Base-by-base conservation (phyloP, 2,113 vertebrate species). In the Chaetura pelagica region DNA sequence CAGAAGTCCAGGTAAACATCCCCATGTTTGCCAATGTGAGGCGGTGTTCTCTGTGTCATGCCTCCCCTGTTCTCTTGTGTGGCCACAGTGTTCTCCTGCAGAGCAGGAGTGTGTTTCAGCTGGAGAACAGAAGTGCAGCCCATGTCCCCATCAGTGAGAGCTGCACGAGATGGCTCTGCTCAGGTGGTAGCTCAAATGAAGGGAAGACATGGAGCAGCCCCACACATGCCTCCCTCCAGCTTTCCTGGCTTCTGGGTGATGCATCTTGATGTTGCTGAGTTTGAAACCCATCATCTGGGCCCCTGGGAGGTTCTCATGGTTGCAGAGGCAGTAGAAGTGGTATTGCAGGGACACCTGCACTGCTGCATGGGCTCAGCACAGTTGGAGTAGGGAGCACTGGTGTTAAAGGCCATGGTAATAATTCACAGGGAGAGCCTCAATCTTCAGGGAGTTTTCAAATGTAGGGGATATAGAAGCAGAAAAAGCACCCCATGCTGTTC, bases 1-100 rank as follows among this genome's bases (percentile, higher is more conserved):
- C 99, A 3, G 99, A 99, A 92, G 99, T 99, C 35, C 99, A 99
- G 99, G 99, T 99, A 97, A 97, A 83, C 54, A 27, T 34, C 49
- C n/a, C 16, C 17, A 7, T 32, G 9, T 52, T 63, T 46, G 20
- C 44, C 27, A 40, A 6, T 12, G 15, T 12, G 44, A 82, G 58
- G 40, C 38, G 95, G 81, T 71, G 40, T 9, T 91, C 51, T n/a
- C 26, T 61, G 12, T 48, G 32, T 57, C 0, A 0, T 35, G 20
- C 42, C 46, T 85, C n/a, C 32, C 46, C 54, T 42, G 5, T 69
- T 62, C 40, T 48, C 18, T 59, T 74, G 51, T 7, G 1, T 10
- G 48, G 42, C 54, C 34, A 26, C 73, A 54, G 40, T 0, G 0
- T 64, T 83, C 7, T 5, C 51, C 58, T 73, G 3, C 34, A 57